Evolutionary conservation across 2,888 invertebrate genomes (phyloP).

Genomic region (Leucania comma): DNA sequence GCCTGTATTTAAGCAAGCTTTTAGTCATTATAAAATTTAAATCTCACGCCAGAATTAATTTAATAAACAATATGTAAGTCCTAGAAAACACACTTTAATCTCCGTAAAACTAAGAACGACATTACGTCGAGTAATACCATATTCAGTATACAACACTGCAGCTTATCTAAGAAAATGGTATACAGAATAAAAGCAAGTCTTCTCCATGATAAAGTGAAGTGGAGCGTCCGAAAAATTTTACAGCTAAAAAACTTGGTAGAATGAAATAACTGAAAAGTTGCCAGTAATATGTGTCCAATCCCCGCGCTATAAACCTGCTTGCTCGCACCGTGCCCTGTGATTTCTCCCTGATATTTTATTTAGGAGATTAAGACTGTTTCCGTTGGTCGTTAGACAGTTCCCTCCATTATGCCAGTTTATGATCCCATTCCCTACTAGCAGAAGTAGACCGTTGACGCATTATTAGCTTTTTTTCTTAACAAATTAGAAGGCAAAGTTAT

Average conservation of each 20-base stretch:
- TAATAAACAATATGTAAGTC: neutral
- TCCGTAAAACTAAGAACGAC: neutral
- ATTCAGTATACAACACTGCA: conserved; percentile 17
- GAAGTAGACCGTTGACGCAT: conserved; percentile 78
- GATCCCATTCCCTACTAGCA: conserved; percentile 78
- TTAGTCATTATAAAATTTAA: no score
- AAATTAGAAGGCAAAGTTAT: conserved; percentile 72
- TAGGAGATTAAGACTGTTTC: conserved; percentile 82
- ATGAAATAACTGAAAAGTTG: conserved; percentile 49
- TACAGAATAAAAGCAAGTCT: conserved; percentile 31
- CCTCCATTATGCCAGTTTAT: conserved; percentile 84
- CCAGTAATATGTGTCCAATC: conserved; percentile 76
- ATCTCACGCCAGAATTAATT: neutral
- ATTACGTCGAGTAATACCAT: neutral
- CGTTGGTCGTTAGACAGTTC: conserved; percentile 80
- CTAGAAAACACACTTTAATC: neutral
- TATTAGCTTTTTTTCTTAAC: conserved; percentile 67
- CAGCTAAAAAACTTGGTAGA: conserved; percentile 49
- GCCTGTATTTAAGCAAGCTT: neutral
- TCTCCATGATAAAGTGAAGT: conserved; percentile 20
- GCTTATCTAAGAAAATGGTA: conserved; percentile 15
- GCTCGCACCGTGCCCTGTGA: conserved; percentile 77
- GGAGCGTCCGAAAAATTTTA: conserved; percentile 35
- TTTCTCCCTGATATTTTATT: conserved; percentile 89
- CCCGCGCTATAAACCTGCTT: conserved; percentile 76